Conservation (phyloP, 2,797 vertebrate species). For the Hipposideros larvatus region DNA sequence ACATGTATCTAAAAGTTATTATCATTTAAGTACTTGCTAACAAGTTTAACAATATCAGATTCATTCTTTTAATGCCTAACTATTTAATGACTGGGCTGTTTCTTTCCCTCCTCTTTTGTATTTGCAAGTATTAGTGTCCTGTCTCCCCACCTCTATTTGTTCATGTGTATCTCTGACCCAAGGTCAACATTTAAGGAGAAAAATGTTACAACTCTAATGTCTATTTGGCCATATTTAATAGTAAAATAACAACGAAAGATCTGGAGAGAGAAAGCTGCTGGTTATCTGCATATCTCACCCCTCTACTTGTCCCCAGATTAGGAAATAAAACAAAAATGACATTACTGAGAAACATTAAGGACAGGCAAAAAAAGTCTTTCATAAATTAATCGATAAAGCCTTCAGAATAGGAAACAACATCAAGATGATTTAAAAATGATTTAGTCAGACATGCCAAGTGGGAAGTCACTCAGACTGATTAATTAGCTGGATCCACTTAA, state of each 20-base stretch:
- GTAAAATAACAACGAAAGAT: neutral
- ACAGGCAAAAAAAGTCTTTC: neutral
- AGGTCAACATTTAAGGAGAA: neutral
- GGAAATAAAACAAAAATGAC: slow-evolving; percentile 16
- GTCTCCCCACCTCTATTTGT: neutral
- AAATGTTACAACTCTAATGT: neutral
- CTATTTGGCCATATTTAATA: neutral
- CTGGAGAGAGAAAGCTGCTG: neutral
- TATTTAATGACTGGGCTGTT: neutral
- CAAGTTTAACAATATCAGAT: neutral
- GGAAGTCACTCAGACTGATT: neutral
- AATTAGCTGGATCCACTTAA: neutral
- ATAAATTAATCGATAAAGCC: neutral
- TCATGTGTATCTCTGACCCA: neutral
- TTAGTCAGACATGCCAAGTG: neutral
- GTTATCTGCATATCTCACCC: neutral
- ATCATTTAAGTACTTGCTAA: neutral
- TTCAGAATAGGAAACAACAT: neutral
- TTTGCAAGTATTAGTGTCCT: neutral
- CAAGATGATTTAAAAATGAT: slow-evolving; percentile 4
- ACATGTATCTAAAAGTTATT: neutral
- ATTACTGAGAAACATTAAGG: neutral
- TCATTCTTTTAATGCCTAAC: neutral
- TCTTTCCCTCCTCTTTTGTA: neutral
- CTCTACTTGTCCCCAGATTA: neutral